Evolutionary conservation across 2,888 invertebrate species (phyloP), one percentile per base, ranked within the genome.

Genomic region (Pseudococcus longispinus): DNA sequence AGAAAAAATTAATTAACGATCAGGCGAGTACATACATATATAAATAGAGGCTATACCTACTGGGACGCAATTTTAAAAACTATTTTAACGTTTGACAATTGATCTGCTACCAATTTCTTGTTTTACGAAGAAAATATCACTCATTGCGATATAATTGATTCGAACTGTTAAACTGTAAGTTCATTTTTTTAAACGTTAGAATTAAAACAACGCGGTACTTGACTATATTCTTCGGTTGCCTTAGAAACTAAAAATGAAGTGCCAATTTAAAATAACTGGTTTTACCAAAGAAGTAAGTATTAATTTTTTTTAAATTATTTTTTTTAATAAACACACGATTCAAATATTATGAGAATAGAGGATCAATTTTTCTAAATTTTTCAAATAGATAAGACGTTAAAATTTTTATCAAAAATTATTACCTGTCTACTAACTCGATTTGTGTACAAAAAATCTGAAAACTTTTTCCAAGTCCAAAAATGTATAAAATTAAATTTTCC

Each of bases 281-380:
- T 70, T 70, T 70, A 70, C 29, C 18, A 70, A 70, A 70, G 70
- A 70, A 70, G 70, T 70, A 29, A 70, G 70, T 70, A 29, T 29
- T 70, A 18, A 0, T 70, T 32, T 29, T 29, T 32, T 26, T 65
- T 51, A 51, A 70, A 32, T 70, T 15, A 70, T 15, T 70, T n/a
- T 70, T 70, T 70, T 65, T n/a, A n/a, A n/a, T n/a, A n/a, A n/a
- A n/a, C n/a, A n/a, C n/a, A n/a, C n/a, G n/a, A n/a, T n/a, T n/a
- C n/a, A n/a, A n/a, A n/a, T n/a, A n/a, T n/a, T n/a, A n/a, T n/a
- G n/a, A n/a, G n/a, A n/a, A n/a, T n/a, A n/a, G n/a, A n/a, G n/a
- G n/a, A n/a, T n/a, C n/a, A n/a, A 70, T 15, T 70, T n/a, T 70
- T 70, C 29, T 65, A 37, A 37, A 37, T 37, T 37, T 4, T 9